A percentile compares a stretch with the other conserved stretches of the same genome.
Evolutionary conservation across 30 jellyfish, hydroid and myxozoan genomes (phyloP).

Genomic region (Pseudorhiza aurosa): DNA sequence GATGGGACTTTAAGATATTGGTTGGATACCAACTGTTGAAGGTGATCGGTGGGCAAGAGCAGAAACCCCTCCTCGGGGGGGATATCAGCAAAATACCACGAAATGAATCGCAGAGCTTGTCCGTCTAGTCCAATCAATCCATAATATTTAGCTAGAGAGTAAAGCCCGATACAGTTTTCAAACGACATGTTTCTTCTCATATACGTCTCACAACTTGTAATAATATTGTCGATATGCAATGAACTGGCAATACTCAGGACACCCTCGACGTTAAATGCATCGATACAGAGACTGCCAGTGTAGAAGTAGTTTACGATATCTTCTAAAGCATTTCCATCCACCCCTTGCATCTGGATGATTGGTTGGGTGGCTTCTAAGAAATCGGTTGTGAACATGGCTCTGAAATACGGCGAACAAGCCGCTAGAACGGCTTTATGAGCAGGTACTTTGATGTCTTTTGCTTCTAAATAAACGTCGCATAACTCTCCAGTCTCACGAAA

Average conservation of each 20-base stretch:
- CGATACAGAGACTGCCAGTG: slow-evolving; percentile 70
- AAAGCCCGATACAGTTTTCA: slow-evolving; percentile 80
- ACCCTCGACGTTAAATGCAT: slow-evolving; percentile 78
- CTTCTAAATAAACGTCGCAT: slow-evolving; percentile 82
- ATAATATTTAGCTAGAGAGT: slow-evolving; percentile 79
- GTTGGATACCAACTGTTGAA: slow-evolving; percentile 70
- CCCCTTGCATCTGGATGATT: slow-evolving; percentile 63
- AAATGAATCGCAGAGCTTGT: slow-evolving; percentile 83
- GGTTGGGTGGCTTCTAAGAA: slow-evolving; percentile 80
- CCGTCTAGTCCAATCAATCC: slow-evolving; percentile 66
- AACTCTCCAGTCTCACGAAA: slow-evolving; percentile 89
- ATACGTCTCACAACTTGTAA: slow-evolving; percentile 80
- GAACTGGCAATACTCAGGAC: slow-evolving; percentile 64
- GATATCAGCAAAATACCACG: slow-evolving; percentile 91
- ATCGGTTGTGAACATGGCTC: slow-evolving; percentile 93
- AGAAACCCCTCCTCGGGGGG: slow-evolving; percentile 81
- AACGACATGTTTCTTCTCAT: slow-evolving; percentile 88
- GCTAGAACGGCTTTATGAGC: slow-evolving; percentile 94
- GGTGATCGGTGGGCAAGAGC: slow-evolving; percentile 61
- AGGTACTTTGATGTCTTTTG: slow-evolving; percentile 73
- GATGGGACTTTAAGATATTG: slow-evolving; percentile 87
- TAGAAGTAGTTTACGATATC: slow-evolving; percentile 83
- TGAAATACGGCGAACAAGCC: slow-evolving; percentile 95
- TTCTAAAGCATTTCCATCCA: slow-evolving; percentile 83
- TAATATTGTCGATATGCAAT: slow-evolving; percentile 66